These are phyloP conservation scores for Oithona nana DNA, from an alignment of 2,888 invertebrate genomes.

Conservation along the genomic window DNA sequence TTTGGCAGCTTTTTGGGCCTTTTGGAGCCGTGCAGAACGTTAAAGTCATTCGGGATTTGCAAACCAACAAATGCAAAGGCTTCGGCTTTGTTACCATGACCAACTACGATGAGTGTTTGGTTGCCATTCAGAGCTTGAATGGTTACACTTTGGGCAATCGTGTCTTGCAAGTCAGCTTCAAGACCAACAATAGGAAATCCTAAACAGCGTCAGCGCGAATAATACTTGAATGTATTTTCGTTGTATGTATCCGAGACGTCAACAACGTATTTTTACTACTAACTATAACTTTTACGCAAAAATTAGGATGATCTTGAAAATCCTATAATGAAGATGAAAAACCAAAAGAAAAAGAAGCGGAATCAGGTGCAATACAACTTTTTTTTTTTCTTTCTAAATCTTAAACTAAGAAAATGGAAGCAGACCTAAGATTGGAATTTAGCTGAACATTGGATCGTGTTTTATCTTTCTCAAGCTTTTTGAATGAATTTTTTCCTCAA, in stretches of 20 bases:
- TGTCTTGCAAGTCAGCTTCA: constrained; percentile 71
- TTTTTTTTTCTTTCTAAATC: too few relatives aligned
- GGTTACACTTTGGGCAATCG: constrained; percentile 88
- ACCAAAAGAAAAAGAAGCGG: too few relatives aligned
- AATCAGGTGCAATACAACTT: not conserved
- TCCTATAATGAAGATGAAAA: too few relatives aligned
- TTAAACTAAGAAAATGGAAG: too few relatives aligned
- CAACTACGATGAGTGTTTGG: constrained; percentile 88
- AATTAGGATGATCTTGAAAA: too few relatives aligned
- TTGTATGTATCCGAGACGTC: too few relatives aligned
- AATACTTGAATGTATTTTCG: not conserved
- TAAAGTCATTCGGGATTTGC: constrained; percentile 76
- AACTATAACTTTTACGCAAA: too few relatives aligned
- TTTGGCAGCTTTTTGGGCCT: constrained; percentile 89
- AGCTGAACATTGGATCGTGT: too few relatives aligned
- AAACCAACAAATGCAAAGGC: constrained; percentile 93
- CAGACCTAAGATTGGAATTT: too few relatives aligned
- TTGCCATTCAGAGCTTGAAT: constrained; percentile 87
- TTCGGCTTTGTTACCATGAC: constrained; percentile 98
- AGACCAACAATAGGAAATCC: constrained; percentile 32
- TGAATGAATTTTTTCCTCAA: too few relatives aligned
- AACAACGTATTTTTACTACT: too few relatives aligned
- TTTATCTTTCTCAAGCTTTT: too few relatives aligned
- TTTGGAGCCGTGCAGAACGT: constrained; percentile 94
- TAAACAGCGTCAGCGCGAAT: constrained; percentile 20